These are phyloP conservation scores for Schlechtendalia chinensis DNA, from an alignment of 1,140 invertebrate species.

Conservation along the genomic window DNA sequence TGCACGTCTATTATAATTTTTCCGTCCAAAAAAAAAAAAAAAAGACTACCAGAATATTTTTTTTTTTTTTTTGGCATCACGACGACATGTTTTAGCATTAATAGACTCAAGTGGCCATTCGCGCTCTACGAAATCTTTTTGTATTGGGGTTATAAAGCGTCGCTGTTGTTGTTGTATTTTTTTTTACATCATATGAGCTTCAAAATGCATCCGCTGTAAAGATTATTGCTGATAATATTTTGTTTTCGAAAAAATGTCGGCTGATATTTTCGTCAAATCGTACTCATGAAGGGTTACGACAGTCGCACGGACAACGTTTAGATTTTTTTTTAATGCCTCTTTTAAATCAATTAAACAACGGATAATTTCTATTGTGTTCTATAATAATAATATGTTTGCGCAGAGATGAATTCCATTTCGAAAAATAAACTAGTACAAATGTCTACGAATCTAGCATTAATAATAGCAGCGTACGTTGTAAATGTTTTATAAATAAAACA, in stretches of 20 bases:
- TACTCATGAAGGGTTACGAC: constrained; percentile 17
- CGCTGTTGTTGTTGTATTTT: neutral
- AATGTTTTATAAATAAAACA: too few species aligned
- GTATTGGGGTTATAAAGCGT: constrained; percentile 7
- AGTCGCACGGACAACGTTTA: neutral
- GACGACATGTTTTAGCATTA: constrained; percentile 43
- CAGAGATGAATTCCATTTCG: too few species aligned
- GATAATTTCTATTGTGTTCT: too few species aligned
- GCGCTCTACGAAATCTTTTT: constrained; percentile 34
- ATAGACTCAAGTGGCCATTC: constrained; percentile 35
- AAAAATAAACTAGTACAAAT: too few species aligned
- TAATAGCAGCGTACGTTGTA: too few species aligned
- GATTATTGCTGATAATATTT: constrained; percentile 41
- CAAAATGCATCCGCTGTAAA: constrained; percentile 46
- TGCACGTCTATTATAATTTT: constrained; percentile 36
- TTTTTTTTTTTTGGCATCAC: constrained; percentile 21
- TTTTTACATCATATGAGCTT: constrained; percentile 34
- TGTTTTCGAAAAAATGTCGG: constrained; percentile 26
- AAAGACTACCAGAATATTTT: constrained; percentile 8
- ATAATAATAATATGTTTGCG: too few species aligned
- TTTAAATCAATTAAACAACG: constrained; percentile 22
- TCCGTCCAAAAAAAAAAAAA: constrained; percentile 25
- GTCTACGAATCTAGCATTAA: too few species aligned
- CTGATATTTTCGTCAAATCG: constrained; percentile 30
- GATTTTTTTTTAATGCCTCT: neutral